phyloP scores from a whole-genome alignment of 23 tunicate genomes.

The Halocynthia roretzi region DNA sequence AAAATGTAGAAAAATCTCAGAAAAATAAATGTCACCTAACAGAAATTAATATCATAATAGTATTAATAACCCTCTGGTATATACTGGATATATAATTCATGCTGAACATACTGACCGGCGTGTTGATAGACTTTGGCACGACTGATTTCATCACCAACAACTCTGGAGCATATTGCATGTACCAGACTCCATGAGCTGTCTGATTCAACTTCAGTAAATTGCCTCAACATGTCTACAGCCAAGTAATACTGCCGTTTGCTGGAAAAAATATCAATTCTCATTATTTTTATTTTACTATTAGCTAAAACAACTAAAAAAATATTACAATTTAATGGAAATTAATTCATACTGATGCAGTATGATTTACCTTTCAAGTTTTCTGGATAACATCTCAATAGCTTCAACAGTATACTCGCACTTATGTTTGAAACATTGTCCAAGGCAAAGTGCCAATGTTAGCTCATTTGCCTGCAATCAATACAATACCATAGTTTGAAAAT shows the following conservation, averaged over 20 bases:
- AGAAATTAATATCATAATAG: no score
- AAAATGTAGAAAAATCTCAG: no score
- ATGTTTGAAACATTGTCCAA: constrained; percentile 33
- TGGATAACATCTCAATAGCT: constrained; percentile 40
- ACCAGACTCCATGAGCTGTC: constrained; percentile 36
- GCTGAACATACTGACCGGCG: constrained; percentile 12
- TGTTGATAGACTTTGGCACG: constrained; percentile 12
- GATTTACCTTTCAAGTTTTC: constrained; percentile 46
- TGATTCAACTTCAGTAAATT: neutral
- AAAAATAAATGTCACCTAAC: no score
- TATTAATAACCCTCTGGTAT: neutral
- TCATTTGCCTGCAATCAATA: constrained; percentile 46
- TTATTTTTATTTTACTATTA: neutral
- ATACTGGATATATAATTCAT: neutral
- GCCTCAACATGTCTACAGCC: constrained; percentile 41
- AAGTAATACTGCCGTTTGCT: constrained; percentile 22
- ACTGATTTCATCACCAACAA: constrained; percentile 24
- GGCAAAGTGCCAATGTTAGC: constrained; percentile 48
- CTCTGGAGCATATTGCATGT: constrained; percentile 58
- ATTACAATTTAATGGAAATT: neutral
- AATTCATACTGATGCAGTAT: neutral
- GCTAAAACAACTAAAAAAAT: neutral
- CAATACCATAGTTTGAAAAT: no score
- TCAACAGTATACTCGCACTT: constrained; percentile 1
- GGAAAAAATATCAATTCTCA: neutral